A percentile compares a stretch with the other conserved stretches of the same genome.
Evolutionary conservation across 2,113 vertebrate genomes (phyloP).

Genomic region (Pterocles burchelli): DNA sequence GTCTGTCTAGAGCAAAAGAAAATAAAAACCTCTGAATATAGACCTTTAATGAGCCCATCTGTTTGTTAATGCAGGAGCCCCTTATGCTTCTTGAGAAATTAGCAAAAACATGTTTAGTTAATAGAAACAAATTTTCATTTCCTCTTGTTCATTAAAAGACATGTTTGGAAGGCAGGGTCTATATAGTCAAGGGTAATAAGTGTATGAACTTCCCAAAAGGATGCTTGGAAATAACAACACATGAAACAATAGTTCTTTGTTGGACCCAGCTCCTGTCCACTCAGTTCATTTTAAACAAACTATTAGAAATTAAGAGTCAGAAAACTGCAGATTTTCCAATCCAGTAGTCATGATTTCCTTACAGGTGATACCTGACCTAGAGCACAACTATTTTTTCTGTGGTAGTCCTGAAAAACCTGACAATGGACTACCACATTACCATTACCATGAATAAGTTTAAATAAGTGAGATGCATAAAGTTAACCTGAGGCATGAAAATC

Average conservation of each 20-base stretch:
- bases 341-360: conserved; percentile 14
- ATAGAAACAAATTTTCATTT: neutral
- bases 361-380: neutral
- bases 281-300: conserved; percentile 30
- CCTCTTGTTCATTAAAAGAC: conserved; percentile 12
- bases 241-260: neutral
- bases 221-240: neutral
- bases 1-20: neutral
- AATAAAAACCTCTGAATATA: neutral
- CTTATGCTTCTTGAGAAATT: neutral
- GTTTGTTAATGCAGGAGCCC: neutral
- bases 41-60: neutral
- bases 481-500: neutral
- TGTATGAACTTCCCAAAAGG: neutral
- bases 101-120: neutral
- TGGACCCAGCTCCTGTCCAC: neutral
- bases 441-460: neutral
- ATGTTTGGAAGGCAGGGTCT: neutral
- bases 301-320: neutral
- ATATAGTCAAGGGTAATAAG: neutral
- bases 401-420: neutral
- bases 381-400: neutral
- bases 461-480: neutral
- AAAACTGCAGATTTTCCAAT: neutral
- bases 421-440: neutral